Percentiles rank a stretch among this genome's conserved stretches.
These are phyloP conservation scores for Andricus curvator DNA, from an alignment of 2,888 invertebrate species.

Conservation along the genomic window DNA sequence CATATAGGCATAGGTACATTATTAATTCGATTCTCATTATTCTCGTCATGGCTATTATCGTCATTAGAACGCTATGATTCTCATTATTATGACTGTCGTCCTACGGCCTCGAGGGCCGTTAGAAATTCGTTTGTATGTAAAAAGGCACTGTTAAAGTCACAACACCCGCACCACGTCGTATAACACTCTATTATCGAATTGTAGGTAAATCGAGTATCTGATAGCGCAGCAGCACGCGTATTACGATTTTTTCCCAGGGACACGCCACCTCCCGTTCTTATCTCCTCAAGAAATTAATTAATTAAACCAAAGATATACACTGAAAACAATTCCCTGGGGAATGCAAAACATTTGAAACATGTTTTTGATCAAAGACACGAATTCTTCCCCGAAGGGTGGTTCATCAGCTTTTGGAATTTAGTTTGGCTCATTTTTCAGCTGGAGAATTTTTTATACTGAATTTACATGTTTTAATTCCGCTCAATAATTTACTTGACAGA, in stretches of 20 bases:
- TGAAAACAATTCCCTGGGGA: not conserved
- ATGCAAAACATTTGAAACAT: not conserved
- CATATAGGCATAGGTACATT: constrained; percentile 27
- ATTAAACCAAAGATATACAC: not conserved
- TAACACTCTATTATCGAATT: constrained; percentile 41
- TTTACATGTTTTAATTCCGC: not conserved
- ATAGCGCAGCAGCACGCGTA: constrained; percentile 38
- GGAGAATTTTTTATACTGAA: not conserved
- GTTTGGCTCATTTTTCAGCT: not conserved
- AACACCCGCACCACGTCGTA: constrained; percentile 51
- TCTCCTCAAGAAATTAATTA: not conserved
- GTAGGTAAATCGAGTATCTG: constrained; percentile 41
- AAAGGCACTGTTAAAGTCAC: constrained; percentile 68
- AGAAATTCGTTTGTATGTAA: constrained; percentile 58
- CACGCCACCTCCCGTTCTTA: constrained; percentile 23
- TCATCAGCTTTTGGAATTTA: not conserved
- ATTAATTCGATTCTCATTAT: constrained; percentile 46
- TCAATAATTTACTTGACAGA: not conserved
- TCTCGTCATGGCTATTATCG: constrained; percentile 43
- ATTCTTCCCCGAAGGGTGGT: not conserved
- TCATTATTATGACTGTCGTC: constrained; percentile 39
- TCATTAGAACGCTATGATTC: constrained; percentile 33
- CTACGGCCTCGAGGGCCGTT: constrained; percentile 27
- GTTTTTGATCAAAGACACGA: not conserved
- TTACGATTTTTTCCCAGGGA: constrained; percentile 38